Base-by-base conservation (phyloP, 2,888 invertebrate genomes). In the Stenolophus ochropezus region DNA sequence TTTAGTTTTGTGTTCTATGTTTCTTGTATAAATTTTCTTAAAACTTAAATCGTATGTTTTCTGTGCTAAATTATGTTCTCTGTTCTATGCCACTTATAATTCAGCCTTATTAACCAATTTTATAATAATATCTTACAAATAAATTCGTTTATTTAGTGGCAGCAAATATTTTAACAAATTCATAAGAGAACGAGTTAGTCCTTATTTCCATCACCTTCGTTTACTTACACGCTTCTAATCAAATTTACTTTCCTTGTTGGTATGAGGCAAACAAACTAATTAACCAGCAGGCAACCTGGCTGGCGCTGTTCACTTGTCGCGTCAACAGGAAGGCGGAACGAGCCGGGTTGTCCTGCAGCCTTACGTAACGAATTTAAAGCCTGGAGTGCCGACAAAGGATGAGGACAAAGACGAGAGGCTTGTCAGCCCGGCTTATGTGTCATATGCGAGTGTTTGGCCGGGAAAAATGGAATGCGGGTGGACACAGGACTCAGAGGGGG, bases 181-280 rank as follows among this genome's bases (percentile, higher is more conserved):
- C n/a, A n/a, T n/a, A n/a, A n/a, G n/a, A n/a, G n/a, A n/a, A n/a
- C n/a, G n/a, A n/a, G n/a, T n/a, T n/a, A n/a, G n/a, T n/a, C n/a
- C n/a, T n/a, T n/a, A n/a, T n/a, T n/a, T 42, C 11, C 11, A 42
- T 42, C 33, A 42, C 33, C 33, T 42, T 42, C 33, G 11, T 42
- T 42, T 42, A 8, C 33, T 42, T 42, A 42, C 33, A n/a, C 1
- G 16, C 14, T n/a, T 49, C 51, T 51, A 51, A 14, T 51, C 51
- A 16, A 51, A 51, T 16, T 51, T 14, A 51, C 14, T 16, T 51
- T 51, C 14, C 1, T 51, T 16, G 51, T 51, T 51, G 51, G 16
- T 16, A 16, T 51, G 51, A 1, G 23, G 23, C 14, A 61, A 61
- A 61, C 23, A 25, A 61, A 61, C 61, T 61, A 61, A 61, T 61